Evolutionary conservation across 1,140 invertebrate species (phyloP).

Genomic region (Liolophura sinensis): DNA sequence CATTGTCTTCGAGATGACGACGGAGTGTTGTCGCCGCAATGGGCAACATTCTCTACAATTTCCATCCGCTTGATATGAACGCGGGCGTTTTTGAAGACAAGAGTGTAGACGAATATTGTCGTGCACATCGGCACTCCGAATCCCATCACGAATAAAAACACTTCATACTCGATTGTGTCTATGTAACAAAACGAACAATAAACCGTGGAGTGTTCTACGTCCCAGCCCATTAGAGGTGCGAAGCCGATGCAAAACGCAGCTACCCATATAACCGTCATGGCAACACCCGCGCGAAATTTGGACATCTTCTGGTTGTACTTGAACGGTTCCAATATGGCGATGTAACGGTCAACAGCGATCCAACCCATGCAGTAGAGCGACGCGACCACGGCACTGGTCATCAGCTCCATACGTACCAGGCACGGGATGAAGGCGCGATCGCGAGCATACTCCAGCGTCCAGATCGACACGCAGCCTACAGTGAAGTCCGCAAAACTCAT

Average conservation of each 20-base stretch:
- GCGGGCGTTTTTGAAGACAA: constrained; percentile 28
- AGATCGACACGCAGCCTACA: constrained; percentile 36
- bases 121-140: constrained; percentile 29
- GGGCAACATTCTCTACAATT: constrained; percentile 26
- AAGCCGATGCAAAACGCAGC: constrained; percentile 32
- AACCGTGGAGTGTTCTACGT: constrained; percentile 12
- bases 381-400: constrained; percentile 20
- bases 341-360: constrained; percentile 34
- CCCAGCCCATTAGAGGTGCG: constrained; percentile 35
- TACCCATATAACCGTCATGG: constrained; percentile 19
- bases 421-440: constrained; percentile 26
- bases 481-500: constrained; percentile 30
- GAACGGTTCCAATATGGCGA: constrained; percentile 31
- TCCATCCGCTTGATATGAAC: constrained; percentile 37
- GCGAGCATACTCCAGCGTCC: constrained; percentile 17
- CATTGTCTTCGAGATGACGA: constrained; percentile 13
- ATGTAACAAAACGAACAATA: constrained; percentile 41
- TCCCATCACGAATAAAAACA: constrained; percentile 23
- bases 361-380: constrained; percentile 30
- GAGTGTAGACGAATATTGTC: constrained; percentile 28
- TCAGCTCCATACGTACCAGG: constrained; percentile 31
- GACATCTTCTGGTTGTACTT: constrained; percentile 27
- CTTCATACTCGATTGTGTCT: constrained; percentile 23
- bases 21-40: constrained; percentile 7
- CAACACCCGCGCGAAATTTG: constrained; percentile 9